Percentiles rank a stretch among this genome's conserved stretches.
Conservation (phyloP, 1,140 invertebrate genomes). For the Piezodorus guildinii region DNA sequence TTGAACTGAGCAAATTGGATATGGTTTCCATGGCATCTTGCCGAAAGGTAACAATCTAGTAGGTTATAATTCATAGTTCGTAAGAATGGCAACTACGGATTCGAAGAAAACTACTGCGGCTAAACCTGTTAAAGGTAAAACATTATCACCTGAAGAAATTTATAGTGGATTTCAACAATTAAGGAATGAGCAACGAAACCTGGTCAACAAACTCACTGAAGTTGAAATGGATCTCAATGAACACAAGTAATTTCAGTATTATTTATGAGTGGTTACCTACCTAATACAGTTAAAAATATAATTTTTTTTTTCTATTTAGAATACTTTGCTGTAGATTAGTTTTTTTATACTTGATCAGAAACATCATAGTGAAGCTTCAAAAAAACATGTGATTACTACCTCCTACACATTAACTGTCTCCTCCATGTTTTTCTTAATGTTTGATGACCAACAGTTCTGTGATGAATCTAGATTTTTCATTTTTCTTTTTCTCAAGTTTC, state of each 20-base stretch:
- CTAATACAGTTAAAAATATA: too few relatives aligned
- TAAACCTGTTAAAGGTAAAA: constrained; percentile 26
- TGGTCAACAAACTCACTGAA: constrained; percentile 79
- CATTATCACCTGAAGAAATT: constrained; percentile 59
- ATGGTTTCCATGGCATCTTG: constrained; percentile 1
- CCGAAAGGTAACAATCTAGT: neutral
- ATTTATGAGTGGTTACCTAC: too few relatives aligned
- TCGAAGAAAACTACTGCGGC: neutral
- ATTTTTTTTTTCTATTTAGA: too few relatives aligned
- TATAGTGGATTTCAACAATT: constrained; percentile 74
- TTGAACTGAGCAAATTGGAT: neutral
- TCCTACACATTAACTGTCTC: too few relatives aligned
- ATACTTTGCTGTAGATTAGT: too few relatives aligned
- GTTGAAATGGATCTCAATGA: constrained; percentile 87
- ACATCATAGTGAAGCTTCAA: too few relatives aligned
- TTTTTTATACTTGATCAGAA: too few relatives aligned
- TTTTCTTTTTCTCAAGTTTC: too few relatives aligned
- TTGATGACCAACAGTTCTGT: too few relatives aligned
- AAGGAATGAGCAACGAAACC: constrained; percentile 70
- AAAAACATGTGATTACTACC: too few relatives aligned
- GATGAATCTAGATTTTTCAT: too few relatives aligned
- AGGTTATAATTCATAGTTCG: neutral
- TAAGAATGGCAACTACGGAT: constrained; percentile 11
- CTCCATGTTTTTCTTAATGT: too few relatives aligned
- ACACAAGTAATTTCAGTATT: constrained; percentile 64